A percentile compares a stretch with the other conserved stretches of the same genome.
Evolutionary conservation across 1,140 invertebrate species (phyloP).

Genomic region (Vollenhovia emeryi): DNA sequence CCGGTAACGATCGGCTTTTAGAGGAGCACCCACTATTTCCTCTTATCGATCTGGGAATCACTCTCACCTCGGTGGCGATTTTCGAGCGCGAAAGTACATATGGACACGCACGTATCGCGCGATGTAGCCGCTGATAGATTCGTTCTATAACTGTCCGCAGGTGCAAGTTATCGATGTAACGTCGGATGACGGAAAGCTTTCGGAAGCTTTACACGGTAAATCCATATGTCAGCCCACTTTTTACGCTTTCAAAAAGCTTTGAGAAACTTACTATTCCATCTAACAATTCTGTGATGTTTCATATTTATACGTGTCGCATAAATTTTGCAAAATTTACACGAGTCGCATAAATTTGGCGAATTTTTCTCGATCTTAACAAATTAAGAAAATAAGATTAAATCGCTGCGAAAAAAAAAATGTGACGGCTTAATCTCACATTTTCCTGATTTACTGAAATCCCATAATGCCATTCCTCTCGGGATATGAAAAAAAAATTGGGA

Average conservation of each 20-base stretch:
- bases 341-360: neutral
- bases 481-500: neutral
- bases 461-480: neutral
- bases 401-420: neutral
- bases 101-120: slow-evolving; percentile 36
- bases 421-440: neutral
- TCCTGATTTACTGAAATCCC: neutral
- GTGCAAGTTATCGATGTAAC: slow-evolving; percentile 26
- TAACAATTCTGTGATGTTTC: neutral
- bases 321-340: too few species aligned
- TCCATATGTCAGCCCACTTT: slow-evolving; percentile 4
- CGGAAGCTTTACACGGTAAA: slow-evolving; percentile 13
- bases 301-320: neutral
- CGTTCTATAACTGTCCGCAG: slow-evolving; percentile 33
- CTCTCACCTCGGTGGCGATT: slow-evolving; percentile 31
- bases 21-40: neutral
- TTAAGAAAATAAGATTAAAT: neutral
- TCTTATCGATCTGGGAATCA: slow-evolving; percentile 7
- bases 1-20: slow-evolving; percentile 34
- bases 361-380: neutral
- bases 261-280: neutral
- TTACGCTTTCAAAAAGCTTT: neutral
- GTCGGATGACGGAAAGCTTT: neutral
- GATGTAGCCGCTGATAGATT: slow-evolving; percentile 7
- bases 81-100: slow-evolving; percentile 15